Percentiles rank a stretch among this genome's conserved stretches.
Evolutionary conservation across 92 coral and sea anemone species (phyloP).

Genomic region (Epizoanthus stellaris): DNA sequence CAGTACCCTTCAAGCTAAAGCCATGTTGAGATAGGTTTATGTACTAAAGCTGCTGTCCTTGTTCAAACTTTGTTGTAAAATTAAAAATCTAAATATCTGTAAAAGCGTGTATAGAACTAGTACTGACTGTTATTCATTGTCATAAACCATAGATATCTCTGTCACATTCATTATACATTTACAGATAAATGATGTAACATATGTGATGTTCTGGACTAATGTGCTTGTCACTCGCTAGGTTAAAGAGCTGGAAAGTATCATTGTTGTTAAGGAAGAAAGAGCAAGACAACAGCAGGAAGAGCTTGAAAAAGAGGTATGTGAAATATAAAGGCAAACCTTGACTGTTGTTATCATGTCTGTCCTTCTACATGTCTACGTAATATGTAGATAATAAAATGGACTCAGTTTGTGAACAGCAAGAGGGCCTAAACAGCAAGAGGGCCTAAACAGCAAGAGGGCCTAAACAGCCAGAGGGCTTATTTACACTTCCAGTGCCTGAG

Average conservation of each 20-base stretch:
- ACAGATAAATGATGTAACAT: too few species aligned
- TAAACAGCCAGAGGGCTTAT: too few species aligned
- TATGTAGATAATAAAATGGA: too few species aligned
- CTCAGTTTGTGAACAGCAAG: too few species aligned
- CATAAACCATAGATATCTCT: not conserved
- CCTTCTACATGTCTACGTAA: too few species aligned
- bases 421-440: too few species aligned
- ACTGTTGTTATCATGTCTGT: too few species aligned
- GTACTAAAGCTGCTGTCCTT: not conserved
- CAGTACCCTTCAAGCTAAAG: not conserved
- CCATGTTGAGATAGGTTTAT: not conserved
- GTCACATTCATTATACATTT: not conserved
- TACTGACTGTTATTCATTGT: too few species aligned
- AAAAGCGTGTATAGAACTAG: too few species aligned
- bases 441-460: too few species aligned
- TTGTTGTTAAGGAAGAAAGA: constrained; percentile 75
- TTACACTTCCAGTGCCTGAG: too few species aligned
- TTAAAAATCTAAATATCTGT: not conserved
- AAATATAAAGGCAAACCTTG: not conserved
- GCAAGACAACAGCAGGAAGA: constrained; percentile 66
- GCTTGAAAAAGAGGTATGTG: constrained; percentile 79
- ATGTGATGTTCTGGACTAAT: not conserved
- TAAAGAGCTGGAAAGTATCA: constrained; percentile 63
- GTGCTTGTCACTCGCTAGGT: constrained; percentile 42
- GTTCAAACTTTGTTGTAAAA: too few species aligned